Conservation (phyloP, 2,113 vertebrate species). For the Nansenia antarctica region DNA sequence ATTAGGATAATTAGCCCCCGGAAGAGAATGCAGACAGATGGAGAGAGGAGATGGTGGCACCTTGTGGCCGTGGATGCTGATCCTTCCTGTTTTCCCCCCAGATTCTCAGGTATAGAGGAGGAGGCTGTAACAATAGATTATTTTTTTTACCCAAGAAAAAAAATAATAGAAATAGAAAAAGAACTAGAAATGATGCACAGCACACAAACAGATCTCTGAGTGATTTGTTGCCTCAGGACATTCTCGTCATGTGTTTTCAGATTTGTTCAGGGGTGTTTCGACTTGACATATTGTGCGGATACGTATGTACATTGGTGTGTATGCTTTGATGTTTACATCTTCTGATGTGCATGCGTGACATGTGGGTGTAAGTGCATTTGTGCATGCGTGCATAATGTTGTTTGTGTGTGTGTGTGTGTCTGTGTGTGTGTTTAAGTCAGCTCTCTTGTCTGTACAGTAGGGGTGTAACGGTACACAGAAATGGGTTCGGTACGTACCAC, state of each 20-base stretch:
- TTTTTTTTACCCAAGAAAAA: constrained; percentile 25
- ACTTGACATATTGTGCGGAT: no score
- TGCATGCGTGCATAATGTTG: no score
- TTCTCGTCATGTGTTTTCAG: neutral
- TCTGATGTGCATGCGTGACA: neutral
- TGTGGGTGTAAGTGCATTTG: constrained; percentile 1
- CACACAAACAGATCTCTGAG: constrained; percentile 50
- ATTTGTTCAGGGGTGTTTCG: neutral
- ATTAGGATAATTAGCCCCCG: constrained; percentile 83
- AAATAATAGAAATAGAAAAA: constrained; percentile 4
- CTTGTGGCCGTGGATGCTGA: constrained; percentile 57
- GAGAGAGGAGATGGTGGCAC: constrained; percentile 68
- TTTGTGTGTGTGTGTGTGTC: constrained; percentile 25
- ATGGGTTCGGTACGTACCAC: no score
- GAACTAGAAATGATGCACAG: neutral
- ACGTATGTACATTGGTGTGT: neutral
- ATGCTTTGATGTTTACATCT: neutral
- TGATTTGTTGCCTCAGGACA: constrained; percentile 12
- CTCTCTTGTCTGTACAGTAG: neutral
- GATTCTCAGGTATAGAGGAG: constrained; percentile 28
- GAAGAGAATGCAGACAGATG: constrained; percentile 78
- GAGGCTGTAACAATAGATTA: constrained; percentile 60
- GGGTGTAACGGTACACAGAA: no score
- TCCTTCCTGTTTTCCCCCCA: constrained; percentile 52
- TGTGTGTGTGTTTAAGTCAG: neutral